Base-by-base conservation (phyloP, 92 coral and sea anemone genomes). In the Paragorgia papillata region DNA sequence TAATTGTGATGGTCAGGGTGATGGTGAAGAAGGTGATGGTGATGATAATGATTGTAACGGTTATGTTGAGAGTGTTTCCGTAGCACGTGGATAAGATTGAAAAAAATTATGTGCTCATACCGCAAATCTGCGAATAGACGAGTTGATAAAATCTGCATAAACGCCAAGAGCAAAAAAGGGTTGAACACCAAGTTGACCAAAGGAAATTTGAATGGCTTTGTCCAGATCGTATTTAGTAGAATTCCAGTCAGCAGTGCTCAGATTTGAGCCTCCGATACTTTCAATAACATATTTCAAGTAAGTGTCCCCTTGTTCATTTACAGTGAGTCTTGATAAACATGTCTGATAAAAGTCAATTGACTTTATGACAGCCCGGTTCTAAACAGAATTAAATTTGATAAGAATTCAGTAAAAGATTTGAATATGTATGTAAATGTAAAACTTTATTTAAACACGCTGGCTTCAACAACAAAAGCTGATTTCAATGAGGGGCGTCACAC, bases 301-400 rank as follows among this genome's bases (percentile, higher is more conserved):
- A 7, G 57, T 31, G n/a, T 20, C 51, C 1, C 78, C 78, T 71
- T 71, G 78, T 14, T 53, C 12, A 25, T 71, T 55, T 35, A 71
- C 35, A 0, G 64, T 19, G 29, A 9, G 24, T 25, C 26, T 71
- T 71, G 62, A 51, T 39, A 54, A 32, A 55, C 78, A 71, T n/a
- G 78, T 33, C 1, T 55, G 78, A 41, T 71, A 71, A 58, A 49
- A 71, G 35, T 71, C 50, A 22, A 71, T 71, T 71, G 78, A 27
- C 54, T 71, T 71, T 7, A 55, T 53, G 12, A 71, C 78, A 25
- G 78, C 78, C 0, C 64, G 62, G 22, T 71, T 51, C 78, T 71
- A 41, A 25, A 55, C 32, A 6, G 28, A 51, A 69, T 0, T 37
- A 37, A 37, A n/a, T n/a, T n/a, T n/a, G n/a, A n/a, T n/a, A n/a